These are phyloP conservation scores for Psittacula echo DNA, from an alignment of 2,797 vertebrate species.

Conservation along the genomic window DNA sequence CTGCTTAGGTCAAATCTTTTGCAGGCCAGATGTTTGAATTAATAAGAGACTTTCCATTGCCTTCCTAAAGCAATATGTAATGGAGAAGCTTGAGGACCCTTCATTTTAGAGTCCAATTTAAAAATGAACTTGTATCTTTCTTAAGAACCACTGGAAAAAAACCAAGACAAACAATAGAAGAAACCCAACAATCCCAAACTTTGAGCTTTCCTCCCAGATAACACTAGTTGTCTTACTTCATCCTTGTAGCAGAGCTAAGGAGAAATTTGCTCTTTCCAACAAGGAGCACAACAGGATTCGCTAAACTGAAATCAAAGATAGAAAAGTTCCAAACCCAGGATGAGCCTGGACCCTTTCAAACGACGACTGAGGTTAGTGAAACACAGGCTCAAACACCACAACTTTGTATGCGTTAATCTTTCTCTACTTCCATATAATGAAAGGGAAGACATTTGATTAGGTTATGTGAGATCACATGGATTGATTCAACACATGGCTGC, in stretches of 20 bases:
- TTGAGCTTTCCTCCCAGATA: not conserved
- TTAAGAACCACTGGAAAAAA: not conserved
- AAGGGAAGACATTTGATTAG: not conserved
- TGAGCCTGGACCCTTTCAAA: not conserved
- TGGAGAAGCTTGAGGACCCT: not conserved
- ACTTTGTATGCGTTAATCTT: not conserved
- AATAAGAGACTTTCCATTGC: not conserved
- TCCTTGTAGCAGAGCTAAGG: not conserved
- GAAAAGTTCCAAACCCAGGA: not conserved
- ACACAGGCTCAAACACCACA: not conserved
- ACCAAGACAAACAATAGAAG: not conserved
- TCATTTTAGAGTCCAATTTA: not conserved
- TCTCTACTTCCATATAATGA: not conserved
- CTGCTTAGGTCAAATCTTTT: not conserved
- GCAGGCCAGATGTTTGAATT: not conserved
- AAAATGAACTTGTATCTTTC: not conserved
- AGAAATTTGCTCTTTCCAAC: not conserved
- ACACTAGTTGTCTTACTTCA: not conserved
- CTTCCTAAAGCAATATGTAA: not conserved
- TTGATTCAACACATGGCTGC: constrained; percentile 2
- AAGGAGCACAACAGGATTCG: not conserved
- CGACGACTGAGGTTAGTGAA: not conserved
- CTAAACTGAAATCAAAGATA: not conserved
- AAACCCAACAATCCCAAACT: not conserved
- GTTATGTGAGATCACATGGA: not conserved